Conservation (phyloP, 2,888 invertebrate species). For the Scrobipalpa costella region DNA sequence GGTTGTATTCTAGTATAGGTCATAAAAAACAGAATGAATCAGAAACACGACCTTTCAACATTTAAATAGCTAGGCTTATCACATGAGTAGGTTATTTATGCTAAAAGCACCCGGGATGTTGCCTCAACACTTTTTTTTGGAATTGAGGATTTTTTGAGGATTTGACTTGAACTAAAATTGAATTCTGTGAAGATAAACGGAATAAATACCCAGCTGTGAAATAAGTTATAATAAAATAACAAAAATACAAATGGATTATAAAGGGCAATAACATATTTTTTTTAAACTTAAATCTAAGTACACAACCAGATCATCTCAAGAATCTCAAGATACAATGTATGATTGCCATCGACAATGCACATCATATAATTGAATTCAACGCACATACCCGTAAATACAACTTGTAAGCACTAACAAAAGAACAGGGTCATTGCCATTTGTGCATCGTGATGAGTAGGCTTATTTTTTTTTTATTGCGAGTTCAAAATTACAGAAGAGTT, state of each 20-base stretch:
- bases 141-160: too few species aligned
- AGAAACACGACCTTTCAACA: too few species aligned
- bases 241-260: not conserved
- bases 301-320: not conserved
- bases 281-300: not conserved
- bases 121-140: too few species aligned
- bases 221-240: not conserved
- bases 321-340: not conserved
- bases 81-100: too few species aligned
- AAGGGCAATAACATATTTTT: not conserved
- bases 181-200: too few species aligned
- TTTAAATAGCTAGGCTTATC: too few species aligned
- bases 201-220: too few species aligned
- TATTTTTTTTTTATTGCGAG: not conserved
- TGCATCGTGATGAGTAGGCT: not conserved
- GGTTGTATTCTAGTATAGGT: too few species aligned
- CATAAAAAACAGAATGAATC: too few species aligned
- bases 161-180: too few species aligned
- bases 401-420: slow-evolving; percentile 1
- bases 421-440: slow-evolving; percentile 7
- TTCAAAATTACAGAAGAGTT: not conserved
- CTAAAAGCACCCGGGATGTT: too few species aligned
- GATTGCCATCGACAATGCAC: not conserved
- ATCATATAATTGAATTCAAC: not conserved
- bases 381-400: not conserved